phyloP scores from a whole-genome alignment of 2,888 invertebrate genomes.

The Sarcophaga subvicina region DNA sequence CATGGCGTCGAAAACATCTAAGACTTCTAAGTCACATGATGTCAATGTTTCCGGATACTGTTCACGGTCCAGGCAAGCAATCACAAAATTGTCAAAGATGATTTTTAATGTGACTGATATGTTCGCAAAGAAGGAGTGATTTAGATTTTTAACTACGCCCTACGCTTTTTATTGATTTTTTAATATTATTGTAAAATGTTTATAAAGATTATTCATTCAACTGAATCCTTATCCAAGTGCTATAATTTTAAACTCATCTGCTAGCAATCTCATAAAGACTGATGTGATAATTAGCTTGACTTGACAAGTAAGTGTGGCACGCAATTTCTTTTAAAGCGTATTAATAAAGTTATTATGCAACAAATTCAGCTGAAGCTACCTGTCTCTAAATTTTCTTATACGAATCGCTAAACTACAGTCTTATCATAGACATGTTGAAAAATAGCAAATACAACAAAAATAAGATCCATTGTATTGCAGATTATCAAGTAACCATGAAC shows the following conservation, averaged over 20 bases:
- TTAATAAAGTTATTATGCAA: neutral
- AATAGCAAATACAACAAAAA: neutral
- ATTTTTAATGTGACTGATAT: no score
- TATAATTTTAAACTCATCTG: neutral
- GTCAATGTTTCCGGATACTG: no score
- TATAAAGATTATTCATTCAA: no score
- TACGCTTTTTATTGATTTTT: no score
- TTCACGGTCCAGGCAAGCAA: no score
- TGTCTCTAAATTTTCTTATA: neutral
- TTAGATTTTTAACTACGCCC: no score
- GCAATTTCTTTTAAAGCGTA: neutral
- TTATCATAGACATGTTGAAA: neutral
- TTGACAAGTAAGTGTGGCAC: neutral
- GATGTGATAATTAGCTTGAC: neutral
- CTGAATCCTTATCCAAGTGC: no score
- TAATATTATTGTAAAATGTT: no score
- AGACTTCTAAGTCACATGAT: no score
- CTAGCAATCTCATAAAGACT: neutral
- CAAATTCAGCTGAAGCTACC: neutral
- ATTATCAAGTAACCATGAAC: slow-evolving; percentile 7
- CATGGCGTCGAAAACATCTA: no score
- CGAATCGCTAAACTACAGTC: neutral
- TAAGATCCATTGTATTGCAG: neutral
- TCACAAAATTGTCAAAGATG: no score
- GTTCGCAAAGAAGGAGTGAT: no score